phyloP scores from a whole-genome alignment of 2,113 vertebrate species.

The Notarius lentiginosus region DNA sequence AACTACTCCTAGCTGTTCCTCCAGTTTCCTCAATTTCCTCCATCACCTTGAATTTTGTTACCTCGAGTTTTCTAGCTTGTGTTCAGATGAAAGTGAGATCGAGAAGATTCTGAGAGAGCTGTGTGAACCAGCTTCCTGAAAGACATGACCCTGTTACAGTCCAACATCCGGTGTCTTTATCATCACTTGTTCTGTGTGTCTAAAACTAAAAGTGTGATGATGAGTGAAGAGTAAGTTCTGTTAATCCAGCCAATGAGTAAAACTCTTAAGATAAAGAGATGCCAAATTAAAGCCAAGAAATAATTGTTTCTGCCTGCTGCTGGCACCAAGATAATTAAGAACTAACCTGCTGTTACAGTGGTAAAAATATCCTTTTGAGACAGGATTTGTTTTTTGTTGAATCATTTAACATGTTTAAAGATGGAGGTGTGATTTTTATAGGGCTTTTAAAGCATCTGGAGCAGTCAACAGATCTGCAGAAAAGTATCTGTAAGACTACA shows the following conservation, averaged over 20 bases:
- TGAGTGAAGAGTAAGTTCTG: neutral
- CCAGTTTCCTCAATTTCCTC: neutral
- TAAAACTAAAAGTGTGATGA: neutral
- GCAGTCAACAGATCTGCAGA: neutral
- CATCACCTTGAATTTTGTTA: constrained; percentile 45
- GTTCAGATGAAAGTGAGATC: constrained; percentile 12
- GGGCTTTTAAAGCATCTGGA: neutral
- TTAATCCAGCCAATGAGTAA: neutral
- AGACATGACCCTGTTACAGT: neutral
- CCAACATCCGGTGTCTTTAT: neutral
- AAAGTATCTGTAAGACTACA: constrained; percentile 9
- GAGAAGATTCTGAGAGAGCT: neutral
- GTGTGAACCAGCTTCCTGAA: neutral
- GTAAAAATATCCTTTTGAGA: neutral
- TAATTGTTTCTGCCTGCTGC: neutral
- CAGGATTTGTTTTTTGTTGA: neutral
- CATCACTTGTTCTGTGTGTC: neutral
- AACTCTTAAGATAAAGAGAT: neutral
- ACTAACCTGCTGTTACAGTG: constrained; percentile 6
- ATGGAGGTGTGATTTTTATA: constrained; percentile 1
- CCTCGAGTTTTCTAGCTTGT: constrained; percentile 28
- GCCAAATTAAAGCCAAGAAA: neutral
- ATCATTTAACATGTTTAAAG: constrained; percentile 9
- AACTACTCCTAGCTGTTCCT: too few species aligned
- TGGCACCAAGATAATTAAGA: neutral